Evolutionary conservation across 2,797 vertebrate species (phyloP).

Genomic region (Threskiornis aethiopicus): DNA sequence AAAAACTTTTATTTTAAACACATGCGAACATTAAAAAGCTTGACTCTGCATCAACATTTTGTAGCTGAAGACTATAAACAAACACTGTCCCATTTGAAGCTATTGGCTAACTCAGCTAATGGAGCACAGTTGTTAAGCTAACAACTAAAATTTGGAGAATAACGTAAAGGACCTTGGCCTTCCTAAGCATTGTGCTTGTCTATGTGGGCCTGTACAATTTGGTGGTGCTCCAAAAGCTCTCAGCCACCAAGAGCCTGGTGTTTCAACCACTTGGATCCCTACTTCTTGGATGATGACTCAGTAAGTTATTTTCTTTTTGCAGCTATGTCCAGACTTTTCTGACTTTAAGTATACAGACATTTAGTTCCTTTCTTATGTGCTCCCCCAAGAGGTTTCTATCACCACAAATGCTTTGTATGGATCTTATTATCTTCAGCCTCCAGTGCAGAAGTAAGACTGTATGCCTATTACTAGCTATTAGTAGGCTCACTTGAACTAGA

Average conservation of each 20-base stretch:
- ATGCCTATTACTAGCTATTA: not conserved
- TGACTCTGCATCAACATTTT: not conserved
- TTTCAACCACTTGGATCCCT: not conserved
- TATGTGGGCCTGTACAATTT: not conserved
- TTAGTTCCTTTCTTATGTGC: not conserved
- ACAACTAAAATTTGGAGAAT: not conserved
- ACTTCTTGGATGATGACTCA: not conserved
- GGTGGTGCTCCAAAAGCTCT: not conserved
- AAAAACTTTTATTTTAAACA: not conserved
- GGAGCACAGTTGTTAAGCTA: not conserved
- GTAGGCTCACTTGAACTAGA: not conserved
- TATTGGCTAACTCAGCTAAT: not conserved
- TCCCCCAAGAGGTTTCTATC: not conserved
- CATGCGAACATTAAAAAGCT: not conserved
- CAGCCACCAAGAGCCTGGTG: not conserved
- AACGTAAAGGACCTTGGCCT: not conserved
- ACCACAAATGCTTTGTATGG: not conserved
- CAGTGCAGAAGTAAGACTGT: not conserved
- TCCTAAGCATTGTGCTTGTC: not conserved
- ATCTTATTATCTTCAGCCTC: not conserved
- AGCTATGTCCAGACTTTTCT: not conserved
- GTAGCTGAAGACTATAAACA: not conserved
- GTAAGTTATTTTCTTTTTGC: not conserved
- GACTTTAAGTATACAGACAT: not conserved
- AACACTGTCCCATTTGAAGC: not conserved